phyloP scores from a whole-genome alignment of 2,113 vertebrate species.

The Marmota monax region DNA sequence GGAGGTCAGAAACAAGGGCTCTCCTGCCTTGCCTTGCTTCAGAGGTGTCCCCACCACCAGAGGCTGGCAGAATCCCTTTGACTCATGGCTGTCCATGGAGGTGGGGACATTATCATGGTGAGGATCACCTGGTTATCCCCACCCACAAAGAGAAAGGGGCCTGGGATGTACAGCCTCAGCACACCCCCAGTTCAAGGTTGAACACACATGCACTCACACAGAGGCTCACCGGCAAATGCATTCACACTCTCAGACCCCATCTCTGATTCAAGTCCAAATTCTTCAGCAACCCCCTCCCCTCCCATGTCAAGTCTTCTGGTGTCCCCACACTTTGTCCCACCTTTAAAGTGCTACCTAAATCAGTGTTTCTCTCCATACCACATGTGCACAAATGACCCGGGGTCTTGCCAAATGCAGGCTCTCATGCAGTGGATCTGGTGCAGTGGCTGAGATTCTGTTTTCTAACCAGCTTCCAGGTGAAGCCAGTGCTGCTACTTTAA shows the following conservation, averaged over 20 bases:
- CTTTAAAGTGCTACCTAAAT: not conserved
- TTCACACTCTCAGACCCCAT: not conserved
- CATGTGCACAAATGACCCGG: not conserved
- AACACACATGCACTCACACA: not conserved
- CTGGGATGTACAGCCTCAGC: not conserved
- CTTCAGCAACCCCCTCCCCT: not conserved
- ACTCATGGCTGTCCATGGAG: not conserved
- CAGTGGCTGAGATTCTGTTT: not conserved
- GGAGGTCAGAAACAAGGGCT: conserved; percentile 75
- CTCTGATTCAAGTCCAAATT: not conserved
- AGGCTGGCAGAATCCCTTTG: not conserved
- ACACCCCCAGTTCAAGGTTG: not conserved
- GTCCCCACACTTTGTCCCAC: no score
- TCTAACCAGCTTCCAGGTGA: not conserved
- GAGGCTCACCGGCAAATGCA: fast-evolving
- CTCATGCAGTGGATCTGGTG: not conserved
- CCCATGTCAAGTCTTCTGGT: not conserved
- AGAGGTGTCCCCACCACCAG: conserved; percentile 16
- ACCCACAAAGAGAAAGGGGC: not conserved
- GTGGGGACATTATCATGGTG: not conserved
- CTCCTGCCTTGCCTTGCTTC: conserved; percentile 53
- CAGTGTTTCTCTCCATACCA: not conserved
- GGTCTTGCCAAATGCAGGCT: not conserved
- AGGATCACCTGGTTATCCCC: not conserved
- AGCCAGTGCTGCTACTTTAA: not conserved